phyloP scores from a whole-genome alignment of 2,113 vertebrate genomes.

The Balaeniceps rex region DNA sequence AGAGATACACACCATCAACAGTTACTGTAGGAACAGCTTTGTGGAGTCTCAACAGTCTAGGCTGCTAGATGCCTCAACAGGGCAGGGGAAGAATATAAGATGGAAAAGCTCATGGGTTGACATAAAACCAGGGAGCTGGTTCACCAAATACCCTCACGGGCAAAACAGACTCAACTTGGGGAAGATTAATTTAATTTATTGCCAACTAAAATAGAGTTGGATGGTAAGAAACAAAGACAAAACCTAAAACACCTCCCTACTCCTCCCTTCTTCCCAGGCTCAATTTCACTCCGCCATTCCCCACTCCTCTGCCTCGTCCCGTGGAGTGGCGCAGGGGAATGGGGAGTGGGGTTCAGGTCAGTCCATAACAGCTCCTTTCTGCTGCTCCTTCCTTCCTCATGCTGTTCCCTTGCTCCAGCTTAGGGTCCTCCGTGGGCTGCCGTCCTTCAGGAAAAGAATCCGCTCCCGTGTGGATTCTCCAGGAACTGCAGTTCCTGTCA shows the following conservation, averaged over 20 bases:
- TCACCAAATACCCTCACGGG: not conserved
- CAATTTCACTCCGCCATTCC: not conserved
- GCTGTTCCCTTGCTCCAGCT: not conserved
- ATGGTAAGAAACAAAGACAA: not conserved
- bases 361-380: not conserved
- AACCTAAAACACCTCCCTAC: not conserved
- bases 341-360: not conserved
- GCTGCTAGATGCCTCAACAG: not conserved
- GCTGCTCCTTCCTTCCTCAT: not conserved
- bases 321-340: rapidly evolving
- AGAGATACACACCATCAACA: not conserved
- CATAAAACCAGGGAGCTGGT: not conserved
- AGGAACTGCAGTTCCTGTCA: not conserved
- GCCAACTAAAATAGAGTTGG: not conserved
- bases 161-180: not conserved
- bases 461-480: not conserved
- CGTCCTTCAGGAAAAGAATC: not conserved
- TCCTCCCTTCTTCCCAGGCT: not conserved
- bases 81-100: not conserved
- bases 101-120: not conserved
- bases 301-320: rapidly evolving
- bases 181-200: not conserved
- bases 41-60: too few species aligned
- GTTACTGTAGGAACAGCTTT: not conserved
- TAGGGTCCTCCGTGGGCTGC: not conserved